Evolutionary conservation across 2,888 invertebrate genomes (phyloP).

Genomic region (Apantesis nais): DNA sequence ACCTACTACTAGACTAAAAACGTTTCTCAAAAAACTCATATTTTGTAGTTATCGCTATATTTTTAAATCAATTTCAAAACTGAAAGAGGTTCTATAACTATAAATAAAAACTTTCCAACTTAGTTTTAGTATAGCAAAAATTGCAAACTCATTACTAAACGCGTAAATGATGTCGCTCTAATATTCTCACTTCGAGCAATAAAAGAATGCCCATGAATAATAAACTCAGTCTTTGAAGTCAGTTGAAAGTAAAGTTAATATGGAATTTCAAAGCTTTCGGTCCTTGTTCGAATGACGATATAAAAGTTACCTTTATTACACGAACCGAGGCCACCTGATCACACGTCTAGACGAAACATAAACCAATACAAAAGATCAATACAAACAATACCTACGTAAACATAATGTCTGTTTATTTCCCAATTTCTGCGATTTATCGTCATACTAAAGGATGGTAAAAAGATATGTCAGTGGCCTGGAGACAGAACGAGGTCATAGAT

Average conservation of each 20-base stretch:
- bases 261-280: neutral
- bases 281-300: slow-evolving; percentile 20
- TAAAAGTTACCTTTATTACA: slow-evolving; percentile 42
- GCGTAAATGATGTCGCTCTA: neutral
- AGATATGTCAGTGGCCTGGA: neutral
- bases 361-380: slow-evolving; percentile 1
- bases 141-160: too few species aligned
- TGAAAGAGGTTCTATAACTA: too few species aligned
- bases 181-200: neutral
- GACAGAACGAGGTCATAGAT: neutral
- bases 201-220: neutral
- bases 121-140: too few species aligned
- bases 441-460: neutral
- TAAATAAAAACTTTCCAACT: too few species aligned
- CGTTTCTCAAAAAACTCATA: too few species aligned
- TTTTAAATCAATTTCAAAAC: too few species aligned
- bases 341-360: slow-evolving; percentile 40
- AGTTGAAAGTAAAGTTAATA: neutral
- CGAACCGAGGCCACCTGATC: slow-evolving; percentile 54
- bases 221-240: neutral
- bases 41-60: too few species aligned
- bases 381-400: slow-evolving; percentile 12
- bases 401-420: neutral
- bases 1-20: too few species aligned
- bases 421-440: neutral